Percentiles rank a stretch among this genome's conserved stretches.
phyloP scores from a whole-genome alignment of 2,888 invertebrate species.

The Acanthosepion esculentum region DNA sequence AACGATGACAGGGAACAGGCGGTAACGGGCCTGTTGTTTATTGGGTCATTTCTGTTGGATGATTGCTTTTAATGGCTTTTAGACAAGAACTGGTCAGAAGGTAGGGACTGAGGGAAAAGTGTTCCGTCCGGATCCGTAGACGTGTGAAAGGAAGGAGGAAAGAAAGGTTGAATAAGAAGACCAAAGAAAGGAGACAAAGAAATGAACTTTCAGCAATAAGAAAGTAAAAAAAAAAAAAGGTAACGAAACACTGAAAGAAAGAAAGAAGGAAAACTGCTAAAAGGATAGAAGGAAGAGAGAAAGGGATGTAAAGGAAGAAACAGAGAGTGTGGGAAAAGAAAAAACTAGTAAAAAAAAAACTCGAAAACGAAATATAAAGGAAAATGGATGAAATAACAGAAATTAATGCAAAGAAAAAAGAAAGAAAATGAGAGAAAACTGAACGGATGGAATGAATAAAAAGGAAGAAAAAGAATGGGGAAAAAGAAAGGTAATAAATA shows the following conservation, averaged over 20 bases:
- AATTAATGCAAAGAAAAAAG: background rate
- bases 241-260: background rate
- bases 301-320: background rate
- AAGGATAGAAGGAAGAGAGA: background rate
- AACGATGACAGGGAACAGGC: background rate
- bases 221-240: background rate
- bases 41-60: background rate
- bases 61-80: slow-evolving; percentile 4
- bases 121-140: background rate
- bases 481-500: too few relatives aligned
- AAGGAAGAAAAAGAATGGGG: too few relatives aligned
- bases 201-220: background rate
- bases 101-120: background rate
- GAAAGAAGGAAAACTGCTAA: too few relatives aligned
- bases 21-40: background rate
- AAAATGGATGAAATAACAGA: background rate
- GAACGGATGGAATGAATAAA: too few relatives aligned
- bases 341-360: background rate
- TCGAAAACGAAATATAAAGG: too few relatives aligned
- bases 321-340: background rate
- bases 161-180: background rate
- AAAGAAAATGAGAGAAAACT: too few relatives aligned
- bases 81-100: background rate
- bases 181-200: background rate
- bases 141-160: background rate